phyloP scores from a whole-genome alignment of 2,888 invertebrate species.

The Azorinus chamasolen region DNA sequence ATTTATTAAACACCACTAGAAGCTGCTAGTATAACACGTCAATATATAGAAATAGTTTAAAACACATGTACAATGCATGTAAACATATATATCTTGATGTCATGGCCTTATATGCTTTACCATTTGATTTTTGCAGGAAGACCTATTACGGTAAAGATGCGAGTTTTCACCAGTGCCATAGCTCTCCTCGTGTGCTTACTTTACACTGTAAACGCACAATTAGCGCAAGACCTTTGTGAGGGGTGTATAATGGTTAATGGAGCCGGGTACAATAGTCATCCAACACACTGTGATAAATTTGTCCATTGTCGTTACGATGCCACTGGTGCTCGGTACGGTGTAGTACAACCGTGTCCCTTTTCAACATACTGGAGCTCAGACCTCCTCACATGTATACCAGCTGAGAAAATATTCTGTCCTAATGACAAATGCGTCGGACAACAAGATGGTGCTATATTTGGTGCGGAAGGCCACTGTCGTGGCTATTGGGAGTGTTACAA shows the following conservation, averaged over 20 bases:
- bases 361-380: slow-evolving; percentile 69
- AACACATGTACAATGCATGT: too few species aligned
- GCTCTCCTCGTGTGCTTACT: too few species aligned
- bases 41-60: too few species aligned
- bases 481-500: slow-evolving; percentile 70
- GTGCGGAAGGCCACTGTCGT: slow-evolving; percentile 63
- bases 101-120: too few species aligned
- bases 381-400: slow-evolving; percentile 54
- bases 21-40: too few species aligned
- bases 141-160: too few species aligned
- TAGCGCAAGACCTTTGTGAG: not conserved
- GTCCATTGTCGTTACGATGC: slow-evolving; percentile 64
- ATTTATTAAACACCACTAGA: too few species aligned
- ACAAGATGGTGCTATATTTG: slow-evolving; percentile 20
- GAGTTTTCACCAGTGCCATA: too few species aligned
- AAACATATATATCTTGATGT: too few species aligned
- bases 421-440: slow-evolving; percentile 46
- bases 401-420: slow-evolving; percentile 54
- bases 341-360: slow-evolving; percentile 63
- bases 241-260: slow-evolving; percentile 49
- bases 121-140: too few species aligned
- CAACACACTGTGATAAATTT: slow-evolving; percentile 67
- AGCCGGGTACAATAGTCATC: slow-evolving; percentile 63
- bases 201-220: not conserved
- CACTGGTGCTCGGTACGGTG: slow-evolving; percentile 42